Evolutionary conservation across 2,888 invertebrate species (phyloP).

Genomic region (Pheosia tremula): DNA sequence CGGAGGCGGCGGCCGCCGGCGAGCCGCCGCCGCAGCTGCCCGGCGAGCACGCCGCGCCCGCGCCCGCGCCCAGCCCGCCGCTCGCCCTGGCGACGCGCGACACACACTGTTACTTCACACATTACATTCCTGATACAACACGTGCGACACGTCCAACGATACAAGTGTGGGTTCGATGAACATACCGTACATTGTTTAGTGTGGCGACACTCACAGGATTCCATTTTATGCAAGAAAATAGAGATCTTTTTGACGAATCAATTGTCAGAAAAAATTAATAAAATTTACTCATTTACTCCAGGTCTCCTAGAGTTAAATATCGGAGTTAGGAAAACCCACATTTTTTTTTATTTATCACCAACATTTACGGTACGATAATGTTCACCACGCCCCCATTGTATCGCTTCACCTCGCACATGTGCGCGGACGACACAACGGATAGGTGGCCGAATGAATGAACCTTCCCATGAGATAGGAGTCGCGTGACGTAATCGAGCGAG

Average conservation of each 20-base stretch:
- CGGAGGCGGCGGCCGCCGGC: conserved; percentile 70
- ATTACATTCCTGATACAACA: not conserved
- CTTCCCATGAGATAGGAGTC: conserved; percentile 19
- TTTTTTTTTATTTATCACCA: no score
- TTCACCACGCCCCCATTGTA: not conserved
- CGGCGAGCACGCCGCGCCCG: conserved; percentile 65
- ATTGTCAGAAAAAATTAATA: no score
- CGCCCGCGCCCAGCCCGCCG: conserved; percentile 52
- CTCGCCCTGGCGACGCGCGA: conserved; percentile 25
- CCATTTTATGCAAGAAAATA: no score
- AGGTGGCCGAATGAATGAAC: conserved; percentile 24
- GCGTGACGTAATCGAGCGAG: conserved; percentile 22
- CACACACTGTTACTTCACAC: not conserved
- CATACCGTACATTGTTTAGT: not conserved
- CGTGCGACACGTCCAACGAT: not conserved
- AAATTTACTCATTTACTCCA: no score
- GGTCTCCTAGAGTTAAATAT: no score
- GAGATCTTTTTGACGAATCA: no score
- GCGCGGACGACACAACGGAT: conserved; percentile 14
- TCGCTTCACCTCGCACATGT: not conserved
- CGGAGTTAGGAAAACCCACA: no score
- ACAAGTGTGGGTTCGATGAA: not conserved
- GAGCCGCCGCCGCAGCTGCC: conserved; percentile 79
- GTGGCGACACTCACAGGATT: no score
- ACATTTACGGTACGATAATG: not conserved